Base-by-base conservation (phyloP, 1,140 invertebrate species). In the Ctenoplectra terminalis region DNA sequence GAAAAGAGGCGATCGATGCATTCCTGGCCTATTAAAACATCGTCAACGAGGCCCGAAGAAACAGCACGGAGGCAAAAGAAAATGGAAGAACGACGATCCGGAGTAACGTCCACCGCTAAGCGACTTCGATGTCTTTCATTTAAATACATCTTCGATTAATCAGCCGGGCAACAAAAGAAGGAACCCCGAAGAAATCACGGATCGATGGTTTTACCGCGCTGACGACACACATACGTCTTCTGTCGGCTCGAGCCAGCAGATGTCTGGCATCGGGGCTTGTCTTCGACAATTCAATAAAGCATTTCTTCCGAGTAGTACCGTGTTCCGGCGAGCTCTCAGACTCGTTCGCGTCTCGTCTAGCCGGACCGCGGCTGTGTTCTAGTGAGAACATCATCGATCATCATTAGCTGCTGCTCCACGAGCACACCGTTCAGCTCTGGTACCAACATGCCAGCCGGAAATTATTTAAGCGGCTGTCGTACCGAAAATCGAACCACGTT, bases 331-430 rank as follows among this genome's bases (percentile, higher is more conserved):
- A 58, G 40, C 75, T 58, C 40, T 26, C 66, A 17, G 54, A 40
- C 64, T 76, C 26, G 73, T 66, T 76, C 73, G 48, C 73, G 34
- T 64, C 74, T 78, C 56, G 66, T 78, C 75, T 78, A 78, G 75
- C 29, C 20, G 7, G 50, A 34, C 26, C 56, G 29, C 73, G 69
- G 56, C 73, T 81, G 64, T 83, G 73, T 85, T 76, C 82, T 81
- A 73, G 82, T 82, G 82, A 84, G 74, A 82, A 87, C 82, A 85
- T 82, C 83, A 90, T 90, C 87, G 85, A 90, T 90, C 89, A 90
- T 89, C 88, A 90, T 90, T 90, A 90, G 87, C 72, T 69, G 82
- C 26, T 61, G 72, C 48, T 73, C 46, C 60, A n/a, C 40, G 66
- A 70, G 40, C 50, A 4, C 29, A 23, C 52, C 29, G n/a, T 37